phyloP scores from a whole-genome alignment of 2,888 invertebrate species.

The Merodon equestris region DNA sequence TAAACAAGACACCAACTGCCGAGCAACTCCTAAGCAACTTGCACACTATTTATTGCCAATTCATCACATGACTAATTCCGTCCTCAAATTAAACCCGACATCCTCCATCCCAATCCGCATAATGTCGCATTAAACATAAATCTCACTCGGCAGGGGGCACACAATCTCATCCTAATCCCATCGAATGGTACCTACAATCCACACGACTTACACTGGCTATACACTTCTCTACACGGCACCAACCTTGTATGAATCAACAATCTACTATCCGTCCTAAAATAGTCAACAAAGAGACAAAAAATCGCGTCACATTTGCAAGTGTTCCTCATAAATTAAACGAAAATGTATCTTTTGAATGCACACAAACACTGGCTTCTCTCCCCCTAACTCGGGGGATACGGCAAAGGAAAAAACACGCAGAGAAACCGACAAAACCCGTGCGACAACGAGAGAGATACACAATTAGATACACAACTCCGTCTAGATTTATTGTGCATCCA shows the following conservation, averaged over 20 bases:
- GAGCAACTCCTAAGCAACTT: background rate
- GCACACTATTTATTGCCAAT: slow-evolving; percentile 11
- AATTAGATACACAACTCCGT: slow-evolving; percentile 44
- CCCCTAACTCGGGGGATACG: too few species aligned
- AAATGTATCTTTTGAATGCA: slow-evolving; percentile 53
- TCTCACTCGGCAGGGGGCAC: slow-evolving; percentile 52
- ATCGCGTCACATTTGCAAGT: slow-evolving; percentile 61
- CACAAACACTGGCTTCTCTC: slow-evolving; percentile 31
- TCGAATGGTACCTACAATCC: slow-evolving; percentile 49
- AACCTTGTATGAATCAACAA: slow-evolving; percentile 41
- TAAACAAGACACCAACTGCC: background rate
- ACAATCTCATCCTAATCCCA: slow-evolving; percentile 14
- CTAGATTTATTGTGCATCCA: slow-evolving; percentile 50
- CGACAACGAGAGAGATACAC: slow-evolving; percentile 2
- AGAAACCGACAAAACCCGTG: background rate
- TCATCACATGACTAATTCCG: slow-evolving; percentile 54
- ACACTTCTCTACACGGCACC: background rate
- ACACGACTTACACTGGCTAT: slow-evolving; percentile 1
- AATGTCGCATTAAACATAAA: slow-evolving; percentile 53
- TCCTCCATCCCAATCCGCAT: slow-evolving; percentile 38
- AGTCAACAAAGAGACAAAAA: slow-evolving; percentile 34
- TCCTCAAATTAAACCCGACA: slow-evolving; percentile 18
- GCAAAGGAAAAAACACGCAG: slow-evolving; percentile 9
- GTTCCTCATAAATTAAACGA: slow-evolving; percentile 58
- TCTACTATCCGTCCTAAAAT: slow-evolving; percentile 43